A percentile compares a stretch with the other conserved stretches of the same genome.
Conservation (phyloP, 2,113 vertebrate species). For the Cairina moschata region DNA sequence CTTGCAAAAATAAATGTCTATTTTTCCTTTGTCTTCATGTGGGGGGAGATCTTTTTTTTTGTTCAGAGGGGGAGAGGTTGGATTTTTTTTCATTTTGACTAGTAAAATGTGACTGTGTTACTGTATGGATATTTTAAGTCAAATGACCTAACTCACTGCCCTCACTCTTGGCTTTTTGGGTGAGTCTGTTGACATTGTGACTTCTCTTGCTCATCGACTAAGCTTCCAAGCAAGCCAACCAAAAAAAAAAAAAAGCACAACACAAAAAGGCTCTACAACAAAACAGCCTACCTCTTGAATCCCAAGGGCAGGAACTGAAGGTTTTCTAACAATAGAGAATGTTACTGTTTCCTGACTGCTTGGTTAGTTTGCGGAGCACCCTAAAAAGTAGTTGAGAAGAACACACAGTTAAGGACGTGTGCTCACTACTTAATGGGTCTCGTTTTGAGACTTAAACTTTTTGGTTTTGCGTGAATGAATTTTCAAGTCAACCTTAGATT, state of each 20-base stretch:
- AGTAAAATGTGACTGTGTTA: background rate
- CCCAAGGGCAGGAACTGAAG: background rate
- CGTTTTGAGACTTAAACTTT: background rate
- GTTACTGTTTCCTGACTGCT: background rate
- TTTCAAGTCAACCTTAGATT: background rate
- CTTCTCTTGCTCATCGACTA: background rate
- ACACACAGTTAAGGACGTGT: rapidly evolving
- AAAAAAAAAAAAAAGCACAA: background rate
- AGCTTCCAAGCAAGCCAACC: background rate
- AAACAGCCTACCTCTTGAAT: background rate
- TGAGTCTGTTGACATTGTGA: background rate
- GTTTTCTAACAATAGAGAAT: background rate
- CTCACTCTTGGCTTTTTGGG: background rate
- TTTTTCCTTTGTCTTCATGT: background rate
- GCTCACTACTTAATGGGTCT: background rate
- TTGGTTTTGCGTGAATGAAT: background rate
- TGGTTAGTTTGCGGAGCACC: background rate
- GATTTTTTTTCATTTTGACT: background rate
- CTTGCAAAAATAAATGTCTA: rapidly evolving
- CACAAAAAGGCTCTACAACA: background rate
- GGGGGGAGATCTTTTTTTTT: background rate
- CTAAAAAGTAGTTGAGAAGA: background rate
- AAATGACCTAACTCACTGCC: background rate
- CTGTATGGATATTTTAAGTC: background rate
- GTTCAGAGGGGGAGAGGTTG: background rate